phyloP scores from a whole-genome alignment of 2,113 vertebrate species.

The Tringa solitaria region DNA sequence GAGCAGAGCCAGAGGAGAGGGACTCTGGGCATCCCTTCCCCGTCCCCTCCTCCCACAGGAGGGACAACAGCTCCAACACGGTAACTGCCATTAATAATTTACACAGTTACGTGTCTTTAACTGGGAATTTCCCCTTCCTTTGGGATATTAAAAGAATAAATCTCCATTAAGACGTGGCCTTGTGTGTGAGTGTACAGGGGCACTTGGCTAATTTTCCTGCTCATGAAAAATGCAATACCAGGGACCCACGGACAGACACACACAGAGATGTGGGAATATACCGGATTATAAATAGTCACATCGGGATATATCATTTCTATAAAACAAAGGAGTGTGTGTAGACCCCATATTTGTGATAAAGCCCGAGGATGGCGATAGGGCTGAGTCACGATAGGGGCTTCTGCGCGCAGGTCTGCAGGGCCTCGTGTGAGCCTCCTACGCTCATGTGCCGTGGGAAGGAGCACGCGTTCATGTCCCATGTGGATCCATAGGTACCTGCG shows the following conservation, averaged over 20 bases:
- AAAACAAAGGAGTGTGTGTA: background rate
- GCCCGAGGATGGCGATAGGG: fast-evolving
- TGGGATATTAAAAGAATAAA: slow-evolving; percentile 41
- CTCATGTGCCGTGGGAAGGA: fast-evolving
- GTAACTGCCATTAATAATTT: background rate
- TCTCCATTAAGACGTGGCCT: background rate
- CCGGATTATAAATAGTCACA: fast-evolving
- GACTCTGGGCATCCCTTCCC: background rate
- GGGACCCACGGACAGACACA: background rate
- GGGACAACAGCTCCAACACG: background rate
- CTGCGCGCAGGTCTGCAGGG: fast-evolving
- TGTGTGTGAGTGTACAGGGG: background rate
- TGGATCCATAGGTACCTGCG: background rate
- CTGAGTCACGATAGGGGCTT: fast-evolving
- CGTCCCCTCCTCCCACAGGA: background rate
- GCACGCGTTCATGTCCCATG: fast-evolving
- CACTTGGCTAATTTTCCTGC: background rate
- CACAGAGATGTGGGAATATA: background rate
- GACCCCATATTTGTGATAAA: background rate
- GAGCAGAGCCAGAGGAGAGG: background rate
- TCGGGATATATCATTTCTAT: fast-evolving
- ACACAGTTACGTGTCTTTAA: background rate
- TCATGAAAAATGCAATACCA: background rate
- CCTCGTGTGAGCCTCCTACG: fast-evolving
- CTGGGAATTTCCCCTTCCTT: slow-evolving; percentile 24